Evolutionary conservation across 64 coral and sea anemone genomes (phyloP).

Genomic region (Montipora capricornis): DNA sequence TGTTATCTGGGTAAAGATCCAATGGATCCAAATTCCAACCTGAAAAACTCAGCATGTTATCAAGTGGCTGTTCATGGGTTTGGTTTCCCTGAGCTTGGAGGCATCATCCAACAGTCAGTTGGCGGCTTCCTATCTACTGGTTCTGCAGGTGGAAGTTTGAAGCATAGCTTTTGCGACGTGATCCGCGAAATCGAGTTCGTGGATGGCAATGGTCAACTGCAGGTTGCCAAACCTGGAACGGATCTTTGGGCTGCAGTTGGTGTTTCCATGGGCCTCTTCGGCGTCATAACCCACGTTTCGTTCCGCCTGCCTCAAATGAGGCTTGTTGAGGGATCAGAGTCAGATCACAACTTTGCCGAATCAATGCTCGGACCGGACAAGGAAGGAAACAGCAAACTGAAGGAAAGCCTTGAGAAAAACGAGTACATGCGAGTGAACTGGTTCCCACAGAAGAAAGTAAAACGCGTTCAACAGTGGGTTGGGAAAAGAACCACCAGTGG

Average conservation of each 20-base stretch:
- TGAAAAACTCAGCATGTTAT: conserved; percentile 59
- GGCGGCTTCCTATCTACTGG: conserved; percentile 80
- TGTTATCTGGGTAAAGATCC: conserved; percentile 72
- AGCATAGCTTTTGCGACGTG: conserved; percentile 67
- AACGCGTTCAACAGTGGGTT: background rate
- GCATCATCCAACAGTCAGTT: conserved; percentile 80
- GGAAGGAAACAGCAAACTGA: too few relatives aligned
- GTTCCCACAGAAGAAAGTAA: conserved; percentile 30
- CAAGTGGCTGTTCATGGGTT: conserved; percentile 25
- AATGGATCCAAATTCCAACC: conserved; percentile 41
- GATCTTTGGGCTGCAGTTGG: conserved; percentile 81
- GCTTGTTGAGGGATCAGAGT: conserved; percentile 56
- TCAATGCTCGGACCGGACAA: conserved; percentile 59
- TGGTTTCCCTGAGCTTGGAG: conserved; percentile 40
- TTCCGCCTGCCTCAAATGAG: conserved; percentile 51
- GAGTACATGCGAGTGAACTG: background rate
- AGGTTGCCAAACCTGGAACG: conserved; percentile 21
- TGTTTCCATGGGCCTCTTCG: conserved; percentile 81
- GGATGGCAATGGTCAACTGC: conserved; percentile 58
- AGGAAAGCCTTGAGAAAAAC: background rate
- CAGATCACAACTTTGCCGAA: conserved; percentile 44
- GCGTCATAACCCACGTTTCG: conserved; percentile 81
- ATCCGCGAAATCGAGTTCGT: conserved; percentile 86
- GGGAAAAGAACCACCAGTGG: background rate
- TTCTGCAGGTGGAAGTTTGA: background rate